A percentile compares a stretch with the other conserved stretches of the same genome.
These are phyloP conservation scores for Drosophila quasianomalipes DNA, from an alignment of 2,888 invertebrate genomes.

Conservation along the genomic window DNA sequence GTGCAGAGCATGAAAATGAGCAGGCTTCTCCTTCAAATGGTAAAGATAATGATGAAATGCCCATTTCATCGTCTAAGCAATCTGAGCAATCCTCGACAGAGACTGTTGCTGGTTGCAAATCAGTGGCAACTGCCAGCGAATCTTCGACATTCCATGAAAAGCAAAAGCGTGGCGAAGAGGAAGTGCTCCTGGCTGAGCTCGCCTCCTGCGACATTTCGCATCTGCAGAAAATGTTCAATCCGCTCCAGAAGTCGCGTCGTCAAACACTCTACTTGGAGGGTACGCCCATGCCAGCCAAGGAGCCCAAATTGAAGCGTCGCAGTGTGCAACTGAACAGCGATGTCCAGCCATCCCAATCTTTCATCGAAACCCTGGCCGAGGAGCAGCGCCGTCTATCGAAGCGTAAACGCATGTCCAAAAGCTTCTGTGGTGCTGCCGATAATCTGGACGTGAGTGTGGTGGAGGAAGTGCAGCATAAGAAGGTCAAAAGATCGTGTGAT, in stretches of 20 bases:
- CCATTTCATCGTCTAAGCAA: background rate
- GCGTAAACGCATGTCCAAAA: constrained; percentile 77
- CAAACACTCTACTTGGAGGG: constrained; percentile 67
- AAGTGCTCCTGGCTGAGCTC: constrained; percentile 58
- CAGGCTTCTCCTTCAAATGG: background rate
- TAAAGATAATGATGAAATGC: background rate
- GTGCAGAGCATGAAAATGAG: background rate
- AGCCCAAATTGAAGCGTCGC: constrained; percentile 52
- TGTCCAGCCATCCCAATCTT: constrained; percentile 79
- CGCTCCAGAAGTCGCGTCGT: constrained; percentile 71
- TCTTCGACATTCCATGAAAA: constrained; percentile 25
- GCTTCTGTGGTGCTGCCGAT: constrained; percentile 67
- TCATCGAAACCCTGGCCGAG: constrained; percentile 74
- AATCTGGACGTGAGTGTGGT: constrained; percentile 12
- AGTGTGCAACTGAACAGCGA: constrained; percentile 51
- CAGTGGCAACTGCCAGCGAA: constrained; percentile 6
- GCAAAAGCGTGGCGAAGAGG: constrained; percentile 37
- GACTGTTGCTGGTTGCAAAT: background rate
- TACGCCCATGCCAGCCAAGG: constrained; percentile 31
- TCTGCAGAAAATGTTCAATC: constrained; percentile 69
- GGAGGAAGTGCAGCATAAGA: constrained; percentile 36
- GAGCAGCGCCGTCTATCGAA: constrained; percentile 42
- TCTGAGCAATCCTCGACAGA: background rate
- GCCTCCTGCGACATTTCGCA: constrained; percentile 59
- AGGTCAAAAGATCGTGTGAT: constrained; percentile 5